Base-by-base conservation (phyloP, 2,797 vertebrate species). In the Rhincodon typus region DNA sequence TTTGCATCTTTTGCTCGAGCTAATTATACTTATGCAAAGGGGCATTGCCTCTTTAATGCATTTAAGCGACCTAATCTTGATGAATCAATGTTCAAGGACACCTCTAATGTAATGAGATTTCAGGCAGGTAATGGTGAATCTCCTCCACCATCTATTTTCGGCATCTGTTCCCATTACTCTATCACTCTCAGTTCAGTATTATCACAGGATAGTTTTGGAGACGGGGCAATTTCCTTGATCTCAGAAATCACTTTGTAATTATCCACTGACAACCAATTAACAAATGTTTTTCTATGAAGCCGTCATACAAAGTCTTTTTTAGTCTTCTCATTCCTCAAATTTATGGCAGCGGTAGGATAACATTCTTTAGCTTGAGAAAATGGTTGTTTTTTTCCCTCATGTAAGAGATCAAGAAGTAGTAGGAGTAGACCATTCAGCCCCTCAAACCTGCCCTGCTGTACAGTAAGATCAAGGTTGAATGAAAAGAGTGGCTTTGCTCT, bases 211-310 rank as follows among this genome's bases (percentile, higher is more conserved):
- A 23, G 38, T 84, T 25, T 38, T 84, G 42, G 82, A 84, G 82
- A 25, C 21, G 23, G 21, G 46, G 6, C 21, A 84, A 84, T 46
- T 7, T 84, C 82, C 42, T 84, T 19, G 7, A n/a, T 93, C 90
- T 42, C 90, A 93, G 42, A 25, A 67, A 93, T 93, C 90, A 67
- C 6, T 93, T 93, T 69, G 67, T n/a, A 69, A 69, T 93, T 93
- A 93, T 93, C 7, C n/a, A n/a, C 42, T 93, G 90, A 93, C 90
- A 93, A 69, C 21, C 62, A 69, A 69, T 93, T 69, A 93, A 67
- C 62, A 93, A 12, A 62, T 69, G 67, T 93, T 23, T 21, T 69
- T 42, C n/a, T 25, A 69, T 38, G n/a, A 69, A 93, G 13, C 66
- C 66, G 69, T 42, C 90, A 93, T 42, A n/a, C 21, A 93, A 93